These are phyloP conservation scores for Lophius piscatorius DNA, from an alignment of 2,113 vertebrate genomes.

Conservation along the genomic window DNA sequence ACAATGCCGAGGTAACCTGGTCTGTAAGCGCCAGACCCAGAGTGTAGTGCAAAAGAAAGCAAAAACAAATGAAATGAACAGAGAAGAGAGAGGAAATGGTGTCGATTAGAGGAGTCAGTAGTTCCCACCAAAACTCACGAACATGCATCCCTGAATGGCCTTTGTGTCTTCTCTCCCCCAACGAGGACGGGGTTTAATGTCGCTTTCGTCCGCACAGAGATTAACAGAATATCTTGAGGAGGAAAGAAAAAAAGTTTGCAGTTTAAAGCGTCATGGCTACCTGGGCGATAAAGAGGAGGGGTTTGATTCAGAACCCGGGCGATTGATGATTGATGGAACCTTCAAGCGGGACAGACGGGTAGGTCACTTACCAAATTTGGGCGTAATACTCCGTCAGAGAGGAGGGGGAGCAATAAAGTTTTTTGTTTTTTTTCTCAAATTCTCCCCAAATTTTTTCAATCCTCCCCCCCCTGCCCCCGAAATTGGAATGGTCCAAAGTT, in stretches of 20 bases:
- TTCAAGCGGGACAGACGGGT: conserved; percentile 52
- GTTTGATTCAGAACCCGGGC: conserved; percentile 69
- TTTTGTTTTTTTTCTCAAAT: no score
- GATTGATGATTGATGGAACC: conserved; percentile 62
- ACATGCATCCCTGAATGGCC: conserved; percentile 85
- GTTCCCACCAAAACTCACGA: conserved; percentile 78
- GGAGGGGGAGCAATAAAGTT: conserved; percentile 50
- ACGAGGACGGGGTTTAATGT: conserved; percentile 70
- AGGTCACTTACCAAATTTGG: conserved; percentile 67
- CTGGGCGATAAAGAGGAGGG: conserved; percentile 68
- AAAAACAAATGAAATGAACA: conserved; percentile 76
- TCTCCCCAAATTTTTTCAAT: no score
- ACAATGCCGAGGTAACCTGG: conserved; percentile 84
- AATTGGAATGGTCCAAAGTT: conserved; percentile 65
- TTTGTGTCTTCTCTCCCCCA: conserved; percentile 72
- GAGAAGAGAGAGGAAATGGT: conserved; percentile 66
- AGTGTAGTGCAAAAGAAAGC: conserved; percentile 85
- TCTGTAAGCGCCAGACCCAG: conserved; percentile 78
- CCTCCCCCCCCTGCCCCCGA: conserved; percentile 24
- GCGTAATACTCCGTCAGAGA: conserved; percentile 50
- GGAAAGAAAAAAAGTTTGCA: conserved; percentile 75
- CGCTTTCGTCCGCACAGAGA: conserved; percentile 68
- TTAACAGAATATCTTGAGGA: conserved; percentile 70
- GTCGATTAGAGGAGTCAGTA: conserved; percentile 73
- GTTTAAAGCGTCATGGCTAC: conserved; percentile 77